Base-by-base conservation (phyloP, 2,113 vertebrate genomes). In the Apeltes quadracus region DNA sequence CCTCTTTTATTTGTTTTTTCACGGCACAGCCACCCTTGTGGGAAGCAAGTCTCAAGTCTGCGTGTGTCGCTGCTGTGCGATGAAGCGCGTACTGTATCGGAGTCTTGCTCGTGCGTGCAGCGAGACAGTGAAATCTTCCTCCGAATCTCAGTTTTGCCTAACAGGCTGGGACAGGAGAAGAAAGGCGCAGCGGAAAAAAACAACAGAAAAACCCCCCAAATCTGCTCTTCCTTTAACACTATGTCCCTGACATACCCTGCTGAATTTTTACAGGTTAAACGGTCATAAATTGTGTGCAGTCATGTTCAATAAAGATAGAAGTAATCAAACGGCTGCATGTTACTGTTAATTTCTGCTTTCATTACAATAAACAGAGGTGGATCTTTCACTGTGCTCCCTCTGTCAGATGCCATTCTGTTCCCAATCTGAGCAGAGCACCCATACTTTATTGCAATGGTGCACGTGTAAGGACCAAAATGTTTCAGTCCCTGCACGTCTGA, bases 1-100 rank as follows among this genome's bases (percentile, higher is more conserved):
- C 50, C 55, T 76, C 72, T 57, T 75, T 64, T 59, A 75, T 83
- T 68, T 78, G 71, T 66, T 54, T 75, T 78, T 76, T 79, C 64
- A 82, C 78, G 64, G 70, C 80, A 79, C 56, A 43, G 65, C 57
- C 61, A 75, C 50, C 36, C 63, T 74, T 53, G 72, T 68, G 69
- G 77, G 77, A 74, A 51, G 65, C 41, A 67, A 73, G 65, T 56
- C 72, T 71, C 44, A 39, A 48, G 74, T 66, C 7, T 53, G 51
- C 75, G 50, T 56, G 38, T 72, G 61, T 74, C 61, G 66, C 57
- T 61, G 14, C 2, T 22, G 75, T 76, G 69, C 41, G 3, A 15
- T 68, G 80, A 79, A 82, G 78, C 56, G 55, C 36, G 8, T 11
- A 36, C 58, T 36, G n/a, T 23, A 46, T 66, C 53, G 61, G 63